Conservation (phyloP, 2,888 invertebrate species). For the Mactromeris polynyma region DNA sequence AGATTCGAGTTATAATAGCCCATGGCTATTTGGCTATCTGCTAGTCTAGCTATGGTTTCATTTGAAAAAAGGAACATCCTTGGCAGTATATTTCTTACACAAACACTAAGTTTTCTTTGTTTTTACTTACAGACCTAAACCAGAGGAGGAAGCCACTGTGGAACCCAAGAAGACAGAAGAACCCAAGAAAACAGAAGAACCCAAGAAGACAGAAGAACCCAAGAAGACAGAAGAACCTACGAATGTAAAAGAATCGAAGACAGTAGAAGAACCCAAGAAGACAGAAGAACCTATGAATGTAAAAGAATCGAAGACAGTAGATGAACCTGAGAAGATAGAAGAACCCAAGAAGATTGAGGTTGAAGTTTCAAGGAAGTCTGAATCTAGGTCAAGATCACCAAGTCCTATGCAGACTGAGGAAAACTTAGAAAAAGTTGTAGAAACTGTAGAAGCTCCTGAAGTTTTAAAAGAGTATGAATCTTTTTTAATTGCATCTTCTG, state of each 20-base stretch:
- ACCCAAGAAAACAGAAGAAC: not conserved
- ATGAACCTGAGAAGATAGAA: not conserved
- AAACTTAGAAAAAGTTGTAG: not conserved
- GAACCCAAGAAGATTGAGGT: not conserved
- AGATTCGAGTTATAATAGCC: too few species aligned
- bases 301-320: not conserved
- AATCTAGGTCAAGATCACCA: slow-evolving; percentile 72
- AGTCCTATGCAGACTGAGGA: slow-evolving; percentile 35
- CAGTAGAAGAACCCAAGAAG: not conserved
- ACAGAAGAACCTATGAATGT: not conserved
- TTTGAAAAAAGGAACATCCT: not conserved
- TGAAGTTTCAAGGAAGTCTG: slow-evolving; percentile 44
- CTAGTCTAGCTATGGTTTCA: too few species aligned
- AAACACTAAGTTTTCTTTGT: not conserved
- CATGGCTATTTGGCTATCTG: too few species aligned
- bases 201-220: not conserved
- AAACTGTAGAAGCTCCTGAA: not conserved
- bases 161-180: slow-evolving; percentile 17
- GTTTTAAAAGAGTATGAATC: not conserved
- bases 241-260: not conserved
- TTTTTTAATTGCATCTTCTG: too few species aligned
- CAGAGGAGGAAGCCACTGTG: not conserved
- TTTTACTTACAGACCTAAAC: not conserved
- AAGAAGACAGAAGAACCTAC: not conserved
- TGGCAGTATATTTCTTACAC: not conserved